A percentile compares a stretch with the other conserved stretches of the same genome.
These are phyloP conservation scores for Tetrax tetrax DNA, from an alignment of 2,113 vertebrate genomes.

Conservation along the genomic window DNA sequence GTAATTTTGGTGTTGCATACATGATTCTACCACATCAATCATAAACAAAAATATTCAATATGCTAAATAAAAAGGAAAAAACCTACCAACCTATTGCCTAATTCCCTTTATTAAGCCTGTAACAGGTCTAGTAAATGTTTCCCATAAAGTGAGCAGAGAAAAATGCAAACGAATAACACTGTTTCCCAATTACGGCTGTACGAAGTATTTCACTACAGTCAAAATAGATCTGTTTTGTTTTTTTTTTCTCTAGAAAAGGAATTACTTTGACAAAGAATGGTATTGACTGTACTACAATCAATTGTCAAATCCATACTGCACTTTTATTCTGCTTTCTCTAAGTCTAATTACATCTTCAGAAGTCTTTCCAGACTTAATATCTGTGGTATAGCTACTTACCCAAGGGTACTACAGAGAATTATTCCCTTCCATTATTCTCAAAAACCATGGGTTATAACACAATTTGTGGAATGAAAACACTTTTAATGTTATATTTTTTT, in stretches of 20 bases:
- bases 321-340: neutral
- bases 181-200: neutral
- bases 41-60: neutral
- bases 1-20: neutral
- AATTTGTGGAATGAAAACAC: neutral
- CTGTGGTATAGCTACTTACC: neutral
- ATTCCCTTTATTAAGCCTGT: neutral
- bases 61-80: neutral
- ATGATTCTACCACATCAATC: neutral
- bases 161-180: neutral
- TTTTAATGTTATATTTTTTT: neutral
- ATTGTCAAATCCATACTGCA: neutral
- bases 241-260: neutral
- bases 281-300: neutral
- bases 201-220: neutral
- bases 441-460: neutral
- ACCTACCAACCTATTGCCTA: neutral
- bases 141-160: neutral
- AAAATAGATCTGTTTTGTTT: neutral
- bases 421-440: neutral
- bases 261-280: neutral
- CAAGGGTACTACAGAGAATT: neutral
- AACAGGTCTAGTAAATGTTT: neutral
- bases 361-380: neutral
- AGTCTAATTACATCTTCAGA: neutral